These are phyloP conservation scores for Theretra japonica DNA, from an alignment of 2,888 invertebrate species.

Conservation along the genomic window DNA sequence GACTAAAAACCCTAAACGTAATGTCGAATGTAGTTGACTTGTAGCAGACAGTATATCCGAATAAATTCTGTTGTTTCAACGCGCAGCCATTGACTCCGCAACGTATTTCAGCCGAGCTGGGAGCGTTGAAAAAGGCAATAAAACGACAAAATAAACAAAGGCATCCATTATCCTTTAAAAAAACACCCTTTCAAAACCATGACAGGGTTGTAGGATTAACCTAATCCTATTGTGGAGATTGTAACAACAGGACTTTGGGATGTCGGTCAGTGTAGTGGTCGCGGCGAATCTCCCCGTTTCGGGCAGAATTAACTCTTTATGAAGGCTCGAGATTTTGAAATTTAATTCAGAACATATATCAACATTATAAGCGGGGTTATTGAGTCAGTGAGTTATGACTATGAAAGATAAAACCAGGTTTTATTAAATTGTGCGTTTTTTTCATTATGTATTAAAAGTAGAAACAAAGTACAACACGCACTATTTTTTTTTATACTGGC, in stretches of 20 bases:
- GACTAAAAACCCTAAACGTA: not conserved
- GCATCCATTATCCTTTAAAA: constrained; percentile 39
- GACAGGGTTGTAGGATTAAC: constrained; percentile 40
- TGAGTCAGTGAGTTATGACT: too few relatives aligned
- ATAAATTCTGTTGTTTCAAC: constrained; percentile 17
- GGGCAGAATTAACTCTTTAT: constrained; percentile 7
- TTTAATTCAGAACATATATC: not conserved
- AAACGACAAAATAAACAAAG: constrained; percentile 35
- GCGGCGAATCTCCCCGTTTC: constrained; percentile 29
- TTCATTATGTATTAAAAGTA: too few relatives aligned
- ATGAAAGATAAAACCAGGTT: too few relatives aligned
- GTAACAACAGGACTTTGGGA: constrained; percentile 43
- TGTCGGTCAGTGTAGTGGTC: constrained; percentile 35
- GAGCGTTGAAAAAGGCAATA: constrained; percentile 23
- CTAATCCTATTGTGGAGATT: constrained; percentile 50
- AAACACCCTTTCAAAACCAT: constrained; percentile 40
- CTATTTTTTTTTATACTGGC: too few relatives aligned
- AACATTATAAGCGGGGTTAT: not conserved
- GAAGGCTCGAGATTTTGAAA: not conserved
- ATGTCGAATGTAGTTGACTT: not conserved
- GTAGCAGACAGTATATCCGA: constrained; percentile 14
- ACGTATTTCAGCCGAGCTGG: constrained; percentile 12
- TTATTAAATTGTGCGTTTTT: too few relatives aligned
- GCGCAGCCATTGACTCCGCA: constrained; percentile 3
- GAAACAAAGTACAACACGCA: too few relatives aligned